These are phyloP conservation scores for Meteorus cinctellus DNA, from an alignment of 2,888 invertebrate species.

Conservation along the genomic window DNA sequence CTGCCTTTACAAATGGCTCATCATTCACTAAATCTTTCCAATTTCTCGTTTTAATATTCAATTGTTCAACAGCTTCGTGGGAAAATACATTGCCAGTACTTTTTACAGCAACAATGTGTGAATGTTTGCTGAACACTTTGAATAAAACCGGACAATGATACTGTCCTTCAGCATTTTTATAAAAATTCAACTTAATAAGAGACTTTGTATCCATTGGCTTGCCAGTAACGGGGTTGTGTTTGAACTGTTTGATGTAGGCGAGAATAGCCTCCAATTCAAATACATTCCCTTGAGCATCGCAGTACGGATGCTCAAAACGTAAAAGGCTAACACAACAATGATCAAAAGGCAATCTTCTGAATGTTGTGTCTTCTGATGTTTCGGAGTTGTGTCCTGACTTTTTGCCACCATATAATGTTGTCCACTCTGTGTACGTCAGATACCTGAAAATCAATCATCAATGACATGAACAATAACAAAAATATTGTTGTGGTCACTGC, in stretches of 20 bases:
- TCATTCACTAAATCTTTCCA: conserved; percentile 96
- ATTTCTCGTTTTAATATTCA: conserved; percentile 95
- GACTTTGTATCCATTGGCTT: conserved; percentile 88
- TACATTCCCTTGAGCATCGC: conserved; percentile 91
- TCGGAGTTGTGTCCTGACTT: conserved; percentile 79
- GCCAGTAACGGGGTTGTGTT: conserved; percentile 95
- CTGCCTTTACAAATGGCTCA: conserved; percentile 88
- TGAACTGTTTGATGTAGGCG: conserved; percentile 91
- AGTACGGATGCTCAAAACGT: conserved; percentile 94
- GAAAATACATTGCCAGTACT: conserved; percentile 97
- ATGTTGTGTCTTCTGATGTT: conserved; percentile 85
- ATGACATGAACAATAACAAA: conserved; percentile 22
- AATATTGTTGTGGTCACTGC: conserved; percentile 37
- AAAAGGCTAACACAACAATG: conserved; percentile 94
- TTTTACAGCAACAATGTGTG: conserved; percentile 92
- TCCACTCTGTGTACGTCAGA: conserved; percentile 91
- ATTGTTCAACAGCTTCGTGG: conserved; percentile 94
- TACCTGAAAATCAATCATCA: conserved; percentile 76
- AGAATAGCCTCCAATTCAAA: conserved; percentile 93
- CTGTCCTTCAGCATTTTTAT: conserved; percentile 87
- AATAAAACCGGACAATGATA: conserved; percentile 96
- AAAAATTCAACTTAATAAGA: conserved; percentile 89
- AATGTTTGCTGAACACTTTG: conserved; percentile 93
- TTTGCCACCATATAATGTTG: conserved; percentile 92
- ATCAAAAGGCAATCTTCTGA: conserved; percentile 92